These are phyloP conservation scores for Psittacus erithacus DNA, from an alignment of 2,113 vertebrate species.

Conservation along the genomic window DNA sequence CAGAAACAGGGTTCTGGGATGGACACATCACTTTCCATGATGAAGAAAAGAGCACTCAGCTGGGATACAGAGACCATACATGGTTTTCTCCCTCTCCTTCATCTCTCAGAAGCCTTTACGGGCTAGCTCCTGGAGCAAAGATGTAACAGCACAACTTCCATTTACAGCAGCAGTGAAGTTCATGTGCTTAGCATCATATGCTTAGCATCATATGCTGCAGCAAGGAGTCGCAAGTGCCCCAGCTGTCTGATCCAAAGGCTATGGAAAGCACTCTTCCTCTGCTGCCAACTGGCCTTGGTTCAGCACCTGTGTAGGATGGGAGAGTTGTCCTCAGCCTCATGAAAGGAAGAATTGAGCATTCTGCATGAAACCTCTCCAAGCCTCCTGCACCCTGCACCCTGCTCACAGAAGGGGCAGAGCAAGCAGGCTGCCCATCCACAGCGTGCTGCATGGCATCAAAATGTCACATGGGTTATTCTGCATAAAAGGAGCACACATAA, in stretches of 20 bases:
- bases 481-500: neutral
- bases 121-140: neutral
- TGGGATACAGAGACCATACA: constrained; percentile 40
- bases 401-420: neutral
- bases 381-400: too few relatives aligned
- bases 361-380: neutral
- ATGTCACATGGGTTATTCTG: neutral
- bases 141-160: constrained; percentile 32
- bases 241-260: neutral
- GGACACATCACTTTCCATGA: constrained; percentile 14
- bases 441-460: neutral
- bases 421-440: neutral
- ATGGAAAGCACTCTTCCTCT: neutral
- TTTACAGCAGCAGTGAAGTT: constrained; percentile 36
- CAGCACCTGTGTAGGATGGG: neutral
- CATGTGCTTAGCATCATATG: neutral
- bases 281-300: neutral
- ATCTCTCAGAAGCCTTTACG: neutral
- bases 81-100: neutral
- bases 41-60: neutral
- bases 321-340: neutral
- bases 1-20: neutral
- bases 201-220: neutral
- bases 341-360: neutral
- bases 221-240: neutral